Evolutionary conservation across 2,888 invertebrate genomes (phyloP).

Genomic region (Minunthozetes semirufus): DNA sequence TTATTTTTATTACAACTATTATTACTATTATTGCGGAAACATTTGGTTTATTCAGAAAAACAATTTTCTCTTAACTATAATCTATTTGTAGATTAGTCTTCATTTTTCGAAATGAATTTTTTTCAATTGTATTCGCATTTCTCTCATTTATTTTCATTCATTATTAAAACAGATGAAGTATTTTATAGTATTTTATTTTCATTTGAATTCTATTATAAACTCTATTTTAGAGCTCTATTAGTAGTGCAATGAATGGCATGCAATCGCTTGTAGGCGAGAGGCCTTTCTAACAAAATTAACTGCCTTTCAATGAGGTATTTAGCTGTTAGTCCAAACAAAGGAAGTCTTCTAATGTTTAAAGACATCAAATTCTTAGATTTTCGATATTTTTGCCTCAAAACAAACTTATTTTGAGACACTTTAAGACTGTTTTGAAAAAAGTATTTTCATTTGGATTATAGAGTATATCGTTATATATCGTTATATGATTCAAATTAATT

Average conservation of each 20-base stretch:
- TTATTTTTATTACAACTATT: not conserved
- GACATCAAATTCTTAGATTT: not conserved
- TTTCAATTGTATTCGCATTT: not conserved
- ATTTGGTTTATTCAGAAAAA: not conserved
- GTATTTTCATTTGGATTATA: too few relatives aligned
- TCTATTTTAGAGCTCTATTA: too few relatives aligned
- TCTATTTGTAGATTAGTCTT: not conserved
- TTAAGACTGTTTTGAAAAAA: too few relatives aligned
- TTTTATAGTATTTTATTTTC: too few relatives aligned
- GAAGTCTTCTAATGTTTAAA: not conserved
- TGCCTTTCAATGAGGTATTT: not conserved
- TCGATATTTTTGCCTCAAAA: too few relatives aligned
- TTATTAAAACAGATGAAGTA: too few relatives aligned
- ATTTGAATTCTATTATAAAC: too few relatives aligned
- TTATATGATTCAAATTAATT: too few relatives aligned
- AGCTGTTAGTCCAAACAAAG: not conserved
- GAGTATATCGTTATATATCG: too few relatives aligned
- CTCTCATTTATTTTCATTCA: too few relatives aligned
- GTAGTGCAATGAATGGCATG: too few relatives aligned
- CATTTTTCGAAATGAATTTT: not conserved
- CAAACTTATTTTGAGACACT: too few relatives aligned
- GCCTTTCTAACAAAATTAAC: not conserved
- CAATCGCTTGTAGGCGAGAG: not conserved
- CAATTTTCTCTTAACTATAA: not conserved
- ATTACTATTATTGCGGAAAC: not conserved